Evolutionary conservation across 2,797 vertebrate genomes (phyloP).

Genomic region (Bradypus variegatus): DNA sequence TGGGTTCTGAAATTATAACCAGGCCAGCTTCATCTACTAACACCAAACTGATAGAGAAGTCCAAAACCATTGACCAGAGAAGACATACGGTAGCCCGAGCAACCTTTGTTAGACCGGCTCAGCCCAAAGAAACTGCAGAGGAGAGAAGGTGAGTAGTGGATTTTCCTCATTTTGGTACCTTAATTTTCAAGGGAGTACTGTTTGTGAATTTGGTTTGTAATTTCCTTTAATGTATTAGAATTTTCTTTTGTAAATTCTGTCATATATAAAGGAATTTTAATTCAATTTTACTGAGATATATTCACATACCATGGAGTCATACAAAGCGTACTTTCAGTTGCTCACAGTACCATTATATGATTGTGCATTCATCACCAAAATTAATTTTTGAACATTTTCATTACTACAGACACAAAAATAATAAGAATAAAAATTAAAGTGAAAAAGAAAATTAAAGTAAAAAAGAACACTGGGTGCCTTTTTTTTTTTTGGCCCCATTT

Average conservation of each 20-base stretch:
- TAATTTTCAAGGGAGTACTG: neutral
- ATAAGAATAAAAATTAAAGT: no score
- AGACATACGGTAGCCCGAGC: constrained; percentile 56
- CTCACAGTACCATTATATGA: no score
- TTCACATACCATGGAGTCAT: neutral
- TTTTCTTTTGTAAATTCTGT: neutral
- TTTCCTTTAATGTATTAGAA: neutral
- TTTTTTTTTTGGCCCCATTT: no score
- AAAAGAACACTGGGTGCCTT: no score
- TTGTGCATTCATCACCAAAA: no score
- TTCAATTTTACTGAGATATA: no score
- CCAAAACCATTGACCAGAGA: constrained; percentile 41
- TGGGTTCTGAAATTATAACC: constrained; percentile 17
- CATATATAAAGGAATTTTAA: neutral
- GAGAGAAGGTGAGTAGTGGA: constrained; percentile 78
- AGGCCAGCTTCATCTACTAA: constrained; percentile 19
- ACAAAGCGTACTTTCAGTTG: no score
- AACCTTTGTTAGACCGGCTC: constrained; percentile 30
- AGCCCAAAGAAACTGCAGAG: constrained; percentile 71
- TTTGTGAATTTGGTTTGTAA: neutral
- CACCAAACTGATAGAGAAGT: constrained; percentile 47
- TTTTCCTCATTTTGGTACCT: neutral
- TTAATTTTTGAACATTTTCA: no score
- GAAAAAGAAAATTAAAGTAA: no score
- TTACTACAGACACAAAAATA: no score